These are phyloP conservation scores for Pycnomerus fuliginosus DNA, from an alignment of 2,888 invertebrate genomes.

Conservation along the genomic window DNA sequence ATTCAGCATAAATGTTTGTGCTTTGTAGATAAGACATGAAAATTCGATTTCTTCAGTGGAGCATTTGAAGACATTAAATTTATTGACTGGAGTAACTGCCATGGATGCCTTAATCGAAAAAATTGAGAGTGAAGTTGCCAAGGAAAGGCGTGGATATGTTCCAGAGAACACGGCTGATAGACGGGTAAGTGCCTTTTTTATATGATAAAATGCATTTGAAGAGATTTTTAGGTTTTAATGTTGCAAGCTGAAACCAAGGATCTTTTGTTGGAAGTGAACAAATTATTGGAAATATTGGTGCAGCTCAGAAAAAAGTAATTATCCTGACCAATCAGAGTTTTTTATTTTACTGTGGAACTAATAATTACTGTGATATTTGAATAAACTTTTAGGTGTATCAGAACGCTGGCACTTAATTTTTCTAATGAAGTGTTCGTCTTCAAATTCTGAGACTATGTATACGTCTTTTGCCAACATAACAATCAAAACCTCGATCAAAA, in stretches of 20 bases:
- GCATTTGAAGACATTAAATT: slow-evolving; percentile 38
- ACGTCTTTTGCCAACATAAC: no score
- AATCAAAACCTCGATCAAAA: no score
- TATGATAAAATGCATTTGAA: background rate
- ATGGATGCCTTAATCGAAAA: slow-evolving; percentile 44
- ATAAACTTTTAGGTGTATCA: no score
- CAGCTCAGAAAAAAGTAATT: slow-evolving; percentile 20
- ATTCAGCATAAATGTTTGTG: slow-evolving; percentile 9
- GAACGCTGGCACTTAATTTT: no score
- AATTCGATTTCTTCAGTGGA: slow-evolving; percentile 22
- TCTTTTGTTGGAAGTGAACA: slow-evolving; percentile 40
- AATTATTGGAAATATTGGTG: slow-evolving; percentile 35
- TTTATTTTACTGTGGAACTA: no score
- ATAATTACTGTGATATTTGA: no score
- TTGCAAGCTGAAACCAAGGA: slow-evolving; percentile 42
- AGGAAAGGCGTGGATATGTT: slow-evolving; percentile 24
- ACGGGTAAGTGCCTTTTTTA: background rate
- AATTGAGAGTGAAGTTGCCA: slow-evolving; percentile 42
- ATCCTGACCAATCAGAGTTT: no score
- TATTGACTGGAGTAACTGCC: slow-evolving; percentile 41
- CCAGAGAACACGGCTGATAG: background rate
- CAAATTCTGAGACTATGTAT: no score
- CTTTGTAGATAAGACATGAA: slow-evolving; percentile 25
- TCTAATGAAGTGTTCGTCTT: no score
- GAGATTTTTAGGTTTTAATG: slow-evolving; percentile 35